Conservation (phyloP, 2,113 vertebrate genomes). For the Eulacestoma nigropectus region DNA sequence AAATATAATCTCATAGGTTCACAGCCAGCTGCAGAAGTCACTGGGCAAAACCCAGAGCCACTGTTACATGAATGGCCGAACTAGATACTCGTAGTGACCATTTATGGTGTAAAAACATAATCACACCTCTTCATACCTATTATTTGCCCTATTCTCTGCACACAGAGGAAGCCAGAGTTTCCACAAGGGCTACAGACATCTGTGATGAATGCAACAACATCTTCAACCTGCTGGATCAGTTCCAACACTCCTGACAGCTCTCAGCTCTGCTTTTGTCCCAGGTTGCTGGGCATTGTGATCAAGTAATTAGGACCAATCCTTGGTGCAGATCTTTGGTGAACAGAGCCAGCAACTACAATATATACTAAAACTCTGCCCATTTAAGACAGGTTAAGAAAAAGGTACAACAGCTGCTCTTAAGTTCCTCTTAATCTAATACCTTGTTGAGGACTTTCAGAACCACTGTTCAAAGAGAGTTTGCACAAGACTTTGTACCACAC, state of each 20-base stretch:
- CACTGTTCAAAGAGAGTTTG: not conserved
- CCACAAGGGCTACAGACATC: not conserved
- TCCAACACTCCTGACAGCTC: not conserved
- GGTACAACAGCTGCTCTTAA: not conserved
- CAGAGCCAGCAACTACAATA: not conserved
- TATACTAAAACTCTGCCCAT: not conserved
- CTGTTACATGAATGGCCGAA: not conserved
- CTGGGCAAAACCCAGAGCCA: not conserved
- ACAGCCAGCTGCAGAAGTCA: not conserved
- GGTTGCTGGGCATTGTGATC: not conserved
- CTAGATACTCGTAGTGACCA: not conserved
- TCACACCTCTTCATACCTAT: not conserved
- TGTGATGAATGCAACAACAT: not conserved
- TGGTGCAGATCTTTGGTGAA: not conserved
- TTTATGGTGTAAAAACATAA: not conserved
- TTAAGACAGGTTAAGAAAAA: not conserved
- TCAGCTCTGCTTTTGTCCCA: not conserved
- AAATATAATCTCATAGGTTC: not conserved
- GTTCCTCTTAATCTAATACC: not conserved
- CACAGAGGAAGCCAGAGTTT: not conserved
- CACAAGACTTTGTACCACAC: fast-evolving
- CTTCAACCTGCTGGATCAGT: not conserved
- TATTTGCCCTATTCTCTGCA: not conserved
- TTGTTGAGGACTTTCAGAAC: not conserved
- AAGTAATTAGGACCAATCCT: not conserved